Base-by-base conservation (phyloP, 1,140 invertebrate species). In the Wiebesia pumilae region DNA sequence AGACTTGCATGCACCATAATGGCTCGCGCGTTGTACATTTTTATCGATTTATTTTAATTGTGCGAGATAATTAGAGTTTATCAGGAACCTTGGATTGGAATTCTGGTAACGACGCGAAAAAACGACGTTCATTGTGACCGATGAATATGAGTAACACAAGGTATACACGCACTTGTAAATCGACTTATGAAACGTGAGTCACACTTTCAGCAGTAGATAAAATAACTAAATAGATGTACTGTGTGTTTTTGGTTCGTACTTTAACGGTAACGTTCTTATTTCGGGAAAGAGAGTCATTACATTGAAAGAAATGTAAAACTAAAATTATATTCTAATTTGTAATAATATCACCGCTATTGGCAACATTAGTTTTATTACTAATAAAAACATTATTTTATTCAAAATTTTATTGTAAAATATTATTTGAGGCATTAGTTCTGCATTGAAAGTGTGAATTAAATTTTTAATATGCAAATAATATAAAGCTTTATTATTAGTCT, bases 161-260 rank as follows among this genome's bases (percentile, higher is more conserved):
- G 65, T 71, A 9, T 71, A 6, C 69, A 38, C 69, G 69, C 30
- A 71, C 19, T 71, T 71, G 69, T 71, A 71, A 71, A 33, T 35
- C 40, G 69, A 38, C 4, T 71, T 71, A 71, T 16, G 35, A 71
- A 71, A 71, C 27, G 69, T 71, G 69, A 71, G 35, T 71, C 69
- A 71, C 69, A 38, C 33, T 33, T 71, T 71, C 30, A 21, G 33
- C 69, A 21, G 16, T 21, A 71, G 69, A 71, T 71, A 71, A 71
- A 71, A 21, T 35, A 35, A 71, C 69, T 38, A 71, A 38, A 71
- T 71, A 71, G 69, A 33, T 71, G 2, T 71, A 40, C 35, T 38
- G 33, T 35, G 0, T 71, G 16, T 35, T 38, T 38, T 24, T 71
- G 4, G 33, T 30, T 38, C 69, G 10, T 30, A 21, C 35, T 35